These are phyloP conservation scores for Percina caprodes DNA, from an alignment of 2,113 vertebrate species.

Conservation along the genomic window DNA sequence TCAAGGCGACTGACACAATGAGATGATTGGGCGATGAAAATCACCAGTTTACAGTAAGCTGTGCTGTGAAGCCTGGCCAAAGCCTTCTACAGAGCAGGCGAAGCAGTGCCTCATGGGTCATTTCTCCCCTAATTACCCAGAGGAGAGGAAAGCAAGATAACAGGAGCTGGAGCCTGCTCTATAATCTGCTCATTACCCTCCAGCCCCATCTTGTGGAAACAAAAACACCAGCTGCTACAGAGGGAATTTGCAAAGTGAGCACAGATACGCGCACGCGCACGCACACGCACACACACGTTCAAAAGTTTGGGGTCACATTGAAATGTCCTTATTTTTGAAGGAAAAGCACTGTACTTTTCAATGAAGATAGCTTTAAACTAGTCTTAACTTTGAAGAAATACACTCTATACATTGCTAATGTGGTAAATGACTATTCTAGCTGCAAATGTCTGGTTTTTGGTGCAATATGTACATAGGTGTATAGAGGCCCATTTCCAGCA, in stretches of 20 bases:
- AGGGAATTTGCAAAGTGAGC: background rate
- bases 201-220: slow-evolving; percentile 75
- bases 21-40: slow-evolving; percentile 57
- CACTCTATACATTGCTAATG: no score
- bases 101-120: slow-evolving; percentile 70
- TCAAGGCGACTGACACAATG: slow-evolving; percentile 22
- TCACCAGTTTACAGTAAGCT: slow-evolving; percentile 72
- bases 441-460: no score
- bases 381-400: no score
- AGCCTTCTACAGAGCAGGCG: slow-evolving; percentile 59
- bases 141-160: slow-evolving; percentile 54
- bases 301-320: no score
- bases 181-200: slow-evolving; percentile 36
- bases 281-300: background rate
- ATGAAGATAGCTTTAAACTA: no score
- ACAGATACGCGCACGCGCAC: background rate
- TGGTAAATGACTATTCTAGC: no score
- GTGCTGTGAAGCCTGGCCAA: slow-evolving; percentile 63
- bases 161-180: slow-evolving; percentile 36
- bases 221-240: background rate
- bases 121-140: slow-evolving; percentile 72
- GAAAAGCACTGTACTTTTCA: no score
- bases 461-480: no score
- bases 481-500: no score
- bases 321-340: no score